Conservation (phyloP, 2,113 vertebrate genomes). For the Aramus guarauna region DNA sequence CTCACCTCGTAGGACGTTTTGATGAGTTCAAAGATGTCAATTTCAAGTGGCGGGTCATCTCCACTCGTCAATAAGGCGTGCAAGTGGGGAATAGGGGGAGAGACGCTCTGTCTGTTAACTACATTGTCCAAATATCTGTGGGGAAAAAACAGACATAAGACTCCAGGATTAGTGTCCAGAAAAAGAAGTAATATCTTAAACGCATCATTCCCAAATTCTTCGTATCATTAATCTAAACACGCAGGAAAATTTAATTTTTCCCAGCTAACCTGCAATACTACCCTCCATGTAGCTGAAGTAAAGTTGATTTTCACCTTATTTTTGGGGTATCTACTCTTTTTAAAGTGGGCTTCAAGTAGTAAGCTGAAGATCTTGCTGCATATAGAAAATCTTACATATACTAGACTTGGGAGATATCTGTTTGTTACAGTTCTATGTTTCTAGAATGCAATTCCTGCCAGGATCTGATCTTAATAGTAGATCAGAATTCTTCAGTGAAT, state of each 20-base stretch:
- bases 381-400: neutral
- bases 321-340: neutral
- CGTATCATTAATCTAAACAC: neutral
- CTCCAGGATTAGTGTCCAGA: neutral
- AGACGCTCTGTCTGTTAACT: constrained; percentile 88
- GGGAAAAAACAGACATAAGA: neutral
- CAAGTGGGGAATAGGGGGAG: constrained; percentile 88
- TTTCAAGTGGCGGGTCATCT: constrained; percentile 84
- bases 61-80: constrained; percentile 88
- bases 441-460: neutral
- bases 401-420: neutral
- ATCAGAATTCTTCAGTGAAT: neutral
- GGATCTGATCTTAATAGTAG: neutral
- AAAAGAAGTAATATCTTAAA: neutral
- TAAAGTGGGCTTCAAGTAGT: neutral
- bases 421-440: neutral
- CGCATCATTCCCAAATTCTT: neutral
- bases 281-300: neutral
- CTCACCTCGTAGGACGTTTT: constrained; percentile 92
- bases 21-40: constrained; percentile 92
- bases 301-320: neutral
- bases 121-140: constrained; percentile 93
- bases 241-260: neutral
- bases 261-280: neutral
- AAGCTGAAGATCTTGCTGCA: neutral